phyloP scores from a whole-genome alignment of 2,113 vertebrate genomes.

The Rhea americana region DNA sequence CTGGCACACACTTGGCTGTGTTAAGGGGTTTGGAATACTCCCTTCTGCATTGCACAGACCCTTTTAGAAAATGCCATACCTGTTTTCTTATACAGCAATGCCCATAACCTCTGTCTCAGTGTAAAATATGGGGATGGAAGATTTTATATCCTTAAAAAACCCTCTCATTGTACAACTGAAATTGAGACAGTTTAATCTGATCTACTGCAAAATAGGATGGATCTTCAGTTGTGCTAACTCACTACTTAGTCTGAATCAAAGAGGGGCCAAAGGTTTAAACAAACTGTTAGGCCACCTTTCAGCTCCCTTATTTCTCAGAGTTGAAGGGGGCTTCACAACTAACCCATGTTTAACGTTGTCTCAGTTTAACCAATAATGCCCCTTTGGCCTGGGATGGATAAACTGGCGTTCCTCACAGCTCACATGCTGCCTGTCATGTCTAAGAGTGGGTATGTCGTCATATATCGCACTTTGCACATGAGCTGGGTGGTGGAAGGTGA shows the following conservation, averaged over 20 bases:
- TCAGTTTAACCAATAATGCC: neutral
- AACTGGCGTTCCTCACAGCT: neutral
- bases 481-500: neutral
- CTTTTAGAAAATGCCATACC: conserved; percentile 17
- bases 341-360: neutral
- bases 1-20: neutral
- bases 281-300: neutral
- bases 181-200: neutral
- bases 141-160: conserved; percentile 19
- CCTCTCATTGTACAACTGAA: neutral
- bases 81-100: conserved; percentile 25
- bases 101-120: conserved; percentile 34
- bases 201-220: neutral
- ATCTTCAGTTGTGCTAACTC: neutral
- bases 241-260: neutral
- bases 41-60: neutral
- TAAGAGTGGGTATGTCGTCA: neutral
- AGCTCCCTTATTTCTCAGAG: neutral
- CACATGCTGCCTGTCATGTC: neutral
- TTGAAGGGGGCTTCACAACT: accelerated
- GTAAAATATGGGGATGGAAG: neutral
- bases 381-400: neutral
- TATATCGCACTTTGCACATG: neutral
- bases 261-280: neutral
- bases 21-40: conserved; percentile 24